A percentile compares a stretch with the other conserved stretches of the same genome.
These are phyloP conservation scores for Spea multiplicata DNA, from an alignment of 2,113 vertebrate genomes.

Conservation along the genomic window DNA sequence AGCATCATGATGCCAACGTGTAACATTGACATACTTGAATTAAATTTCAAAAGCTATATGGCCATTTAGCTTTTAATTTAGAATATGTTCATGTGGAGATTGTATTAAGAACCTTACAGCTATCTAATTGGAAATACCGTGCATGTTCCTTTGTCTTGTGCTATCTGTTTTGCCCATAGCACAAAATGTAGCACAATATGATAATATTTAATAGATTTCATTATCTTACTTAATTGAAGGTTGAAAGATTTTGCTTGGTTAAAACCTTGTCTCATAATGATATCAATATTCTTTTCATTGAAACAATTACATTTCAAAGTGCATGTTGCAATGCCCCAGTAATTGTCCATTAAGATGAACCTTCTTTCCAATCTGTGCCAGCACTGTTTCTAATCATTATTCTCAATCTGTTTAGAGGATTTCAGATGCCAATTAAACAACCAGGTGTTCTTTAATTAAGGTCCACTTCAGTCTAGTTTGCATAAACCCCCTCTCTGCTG, in stretches of 20 bases:
- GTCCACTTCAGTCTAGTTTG: too few relatives aligned
- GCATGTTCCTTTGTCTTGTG: constrained; percentile 2
- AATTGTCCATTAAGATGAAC: neutral
- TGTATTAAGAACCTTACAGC: constrained; percentile 5
- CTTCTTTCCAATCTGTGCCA: neutral
- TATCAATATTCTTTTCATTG: neutral
- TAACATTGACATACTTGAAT: neutral
- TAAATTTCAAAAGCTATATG: neutral
- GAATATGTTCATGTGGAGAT: constrained; percentile 24
- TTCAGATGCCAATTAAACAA: neutral
- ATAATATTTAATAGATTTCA: constrained; percentile 24
- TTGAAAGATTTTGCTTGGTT: neutral
- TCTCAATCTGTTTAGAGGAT: neutral
- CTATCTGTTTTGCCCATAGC: constrained; percentile 23
- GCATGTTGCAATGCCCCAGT: neutral
- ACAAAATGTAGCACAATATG: constrained; percentile 18
- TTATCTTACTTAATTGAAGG: constrained; percentile 35
- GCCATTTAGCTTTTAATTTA: neutral
- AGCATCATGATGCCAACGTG: too few relatives aligned
- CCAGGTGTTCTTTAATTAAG: neutral
- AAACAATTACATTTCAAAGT: constrained; percentile 18
- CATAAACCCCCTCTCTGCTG: too few relatives aligned
- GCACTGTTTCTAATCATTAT: neutral
- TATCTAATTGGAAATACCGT: constrained; percentile 32
- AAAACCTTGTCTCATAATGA: constrained; percentile 9